Evolutionary conservation across 1,140 invertebrate genomes (phyloP).

Genomic region (Magallana gigas): DNA sequence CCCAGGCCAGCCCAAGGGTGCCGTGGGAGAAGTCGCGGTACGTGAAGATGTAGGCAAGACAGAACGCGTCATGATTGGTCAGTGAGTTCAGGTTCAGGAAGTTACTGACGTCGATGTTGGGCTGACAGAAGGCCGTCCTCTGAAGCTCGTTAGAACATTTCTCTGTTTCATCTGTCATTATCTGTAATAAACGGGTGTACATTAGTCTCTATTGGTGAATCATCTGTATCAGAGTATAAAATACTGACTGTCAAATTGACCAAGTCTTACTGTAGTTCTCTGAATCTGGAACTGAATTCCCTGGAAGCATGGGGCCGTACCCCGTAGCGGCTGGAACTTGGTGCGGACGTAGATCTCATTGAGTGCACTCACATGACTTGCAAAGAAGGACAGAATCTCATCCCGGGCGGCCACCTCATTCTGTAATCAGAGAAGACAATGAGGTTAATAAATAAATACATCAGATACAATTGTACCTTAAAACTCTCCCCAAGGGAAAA

Average conservation of each 20-base stretch:
- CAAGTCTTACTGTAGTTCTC: constrained; percentile 89
- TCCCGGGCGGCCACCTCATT: constrained; percentile 81
- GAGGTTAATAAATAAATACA: too few species aligned
- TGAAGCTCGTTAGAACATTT: constrained; percentile 58
- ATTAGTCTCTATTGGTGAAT: not conserved
- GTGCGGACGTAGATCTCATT: constrained; percentile 98
- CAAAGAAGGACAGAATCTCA: constrained; percentile 97
- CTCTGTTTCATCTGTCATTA: constrained; percentile 79
- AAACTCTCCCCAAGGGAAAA: too few species aligned
- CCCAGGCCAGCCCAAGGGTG: constrained; percentile 98
- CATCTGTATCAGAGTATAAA: not conserved
- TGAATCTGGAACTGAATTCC: constrained; percentile 99
- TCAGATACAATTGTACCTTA: too few species aligned
- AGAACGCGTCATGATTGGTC: constrained; percentile 98
- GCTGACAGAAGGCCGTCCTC: constrained; percentile 94
- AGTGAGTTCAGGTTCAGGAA: constrained; percentile 98
- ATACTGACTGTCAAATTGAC: too few species aligned
- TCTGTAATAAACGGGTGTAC: constrained; percentile 68
- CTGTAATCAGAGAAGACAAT: not conserved
- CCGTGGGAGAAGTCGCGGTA: constrained; percentile 98
- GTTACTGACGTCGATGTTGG: constrained; percentile 99
- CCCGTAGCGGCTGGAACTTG: constrained; percentile 86
- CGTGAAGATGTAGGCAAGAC: constrained; percentile 98
- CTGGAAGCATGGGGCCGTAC: constrained; percentile 84
- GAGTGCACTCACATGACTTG: constrained; percentile 98